A percentile compares a stretch with the other conserved stretches of the same genome.
Evolutionary conservation across 2,113 vertebrate genomes (phyloP).

Genomic region (Sminthopsis crassicaudata): DNA sequence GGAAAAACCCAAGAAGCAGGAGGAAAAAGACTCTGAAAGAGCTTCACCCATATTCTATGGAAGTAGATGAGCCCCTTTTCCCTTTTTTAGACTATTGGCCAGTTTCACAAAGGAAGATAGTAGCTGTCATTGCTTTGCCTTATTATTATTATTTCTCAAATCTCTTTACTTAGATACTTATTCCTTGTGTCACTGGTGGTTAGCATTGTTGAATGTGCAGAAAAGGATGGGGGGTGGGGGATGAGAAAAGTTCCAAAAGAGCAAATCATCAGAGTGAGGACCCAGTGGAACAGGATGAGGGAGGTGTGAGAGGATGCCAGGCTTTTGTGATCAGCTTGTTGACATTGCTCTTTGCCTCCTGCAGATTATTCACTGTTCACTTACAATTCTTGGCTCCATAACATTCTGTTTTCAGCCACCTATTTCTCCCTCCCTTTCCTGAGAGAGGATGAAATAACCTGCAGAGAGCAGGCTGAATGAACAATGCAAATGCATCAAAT

Average conservation of each 20-base stretch:
- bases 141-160: slow-evolving; percentile 3
- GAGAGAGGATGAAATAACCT: background rate
- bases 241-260: slow-evolving; percentile 43
- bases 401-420: background rate
- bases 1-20: background rate
- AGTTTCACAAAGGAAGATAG: background rate
- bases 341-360: slow-evolving; percentile 53
- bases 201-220: slow-evolving; percentile 67
- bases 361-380: slow-evolving; percentile 62
- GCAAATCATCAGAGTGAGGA: slow-evolving; percentile 72
- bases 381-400: slow-evolving; percentile 52
- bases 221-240: background rate
- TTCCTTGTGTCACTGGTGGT: slow-evolving; percentile 76
- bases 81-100: background rate
- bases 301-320: slow-evolving; percentile 69
- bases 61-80: background rate
- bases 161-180: slow-evolving; percentile 71
- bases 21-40: background rate
- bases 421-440: background rate
- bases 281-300: slow-evolving; percentile 69
- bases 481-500: background rate
- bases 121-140: background rate
- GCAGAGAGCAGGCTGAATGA: background rate
- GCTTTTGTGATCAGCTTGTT: slow-evolving; percentile 69
- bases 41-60: background rate